Percentiles rank a stretch among this genome's conserved stretches.
These are phyloP conservation scores for Oreohelix idahoensis DNA, from an alignment of 1,140 invertebrate species.

Conservation along the genomic window DNA sequence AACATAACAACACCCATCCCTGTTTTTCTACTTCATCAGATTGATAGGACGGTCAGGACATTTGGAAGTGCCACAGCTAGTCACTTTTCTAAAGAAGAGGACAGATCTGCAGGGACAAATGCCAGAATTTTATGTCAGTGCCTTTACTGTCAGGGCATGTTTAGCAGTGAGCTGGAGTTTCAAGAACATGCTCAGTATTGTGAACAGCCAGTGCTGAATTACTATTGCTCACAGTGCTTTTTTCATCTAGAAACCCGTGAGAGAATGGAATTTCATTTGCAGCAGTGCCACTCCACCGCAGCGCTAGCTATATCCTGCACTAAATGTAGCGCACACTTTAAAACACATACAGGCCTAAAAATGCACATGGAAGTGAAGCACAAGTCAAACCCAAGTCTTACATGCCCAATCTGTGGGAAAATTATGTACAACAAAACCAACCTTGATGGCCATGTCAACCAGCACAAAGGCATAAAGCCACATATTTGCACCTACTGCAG, in stretches of 20 bases:
- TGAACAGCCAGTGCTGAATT: neutral
- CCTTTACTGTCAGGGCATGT: constrained; percentile 13
- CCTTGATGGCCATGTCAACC: constrained; percentile 42
- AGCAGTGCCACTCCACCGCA: neutral
- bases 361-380: constrained; percentile 38
- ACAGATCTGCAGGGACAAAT: neutral
- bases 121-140: neutral
- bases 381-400: neutral
- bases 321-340: constrained; percentile 12
- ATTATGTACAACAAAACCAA: constrained; percentile 44
- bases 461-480: constrained; percentile 47
- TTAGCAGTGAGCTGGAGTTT: constrained; percentile 3
- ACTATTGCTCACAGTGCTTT: constrained; percentile 24
- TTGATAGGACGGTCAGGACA: neutral
- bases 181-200: constrained; percentile 16
- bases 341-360: constrained; percentile 18
- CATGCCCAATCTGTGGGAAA: constrained; percentile 45
- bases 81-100: neutral
- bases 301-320: neutral
- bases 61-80: neutral
- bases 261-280: neutral
- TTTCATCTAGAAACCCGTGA: neutral
- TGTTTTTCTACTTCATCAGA: constrained; percentile 26
- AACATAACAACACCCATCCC: neutral
- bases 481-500: constrained; percentile 36